phyloP scores from a whole-genome alignment of 2,113 vertebrate species.

The Montifringilla adamsi region DNA sequence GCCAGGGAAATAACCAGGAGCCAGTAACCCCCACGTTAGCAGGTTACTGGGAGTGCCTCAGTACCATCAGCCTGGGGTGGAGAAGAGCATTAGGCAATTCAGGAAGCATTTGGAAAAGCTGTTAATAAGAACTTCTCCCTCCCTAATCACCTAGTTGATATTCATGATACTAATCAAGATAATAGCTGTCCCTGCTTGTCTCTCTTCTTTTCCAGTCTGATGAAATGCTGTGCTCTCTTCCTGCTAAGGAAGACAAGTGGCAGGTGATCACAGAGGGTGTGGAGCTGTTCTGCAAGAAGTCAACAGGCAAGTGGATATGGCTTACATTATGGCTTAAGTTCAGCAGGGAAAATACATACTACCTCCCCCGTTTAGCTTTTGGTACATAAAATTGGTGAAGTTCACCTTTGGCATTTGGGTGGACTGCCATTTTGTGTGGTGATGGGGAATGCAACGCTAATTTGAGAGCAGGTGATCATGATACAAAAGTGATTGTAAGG shows the following conservation, averaged over 20 bases:
- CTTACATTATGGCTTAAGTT: not conserved
- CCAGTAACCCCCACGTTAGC: not conserved
- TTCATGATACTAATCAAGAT: not conserved
- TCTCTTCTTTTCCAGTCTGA: not conserved
- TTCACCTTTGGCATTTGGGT: not conserved
- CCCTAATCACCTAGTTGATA: not conserved
- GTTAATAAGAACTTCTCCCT: not conserved
- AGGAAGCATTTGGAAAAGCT: not conserved
- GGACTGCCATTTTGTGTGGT: not conserved
- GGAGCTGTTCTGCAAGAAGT: not conserved
- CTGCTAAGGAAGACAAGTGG: not conserved
- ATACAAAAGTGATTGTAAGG: not conserved
- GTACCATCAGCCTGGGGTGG: not conserved
- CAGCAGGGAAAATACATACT: not conserved
- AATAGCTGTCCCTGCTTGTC: not conserved
- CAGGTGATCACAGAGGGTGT: not conserved
- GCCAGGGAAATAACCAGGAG: not conserved
- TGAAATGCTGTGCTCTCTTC: not conserved
- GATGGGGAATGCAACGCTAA: not conserved
- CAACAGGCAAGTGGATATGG: not conserved
- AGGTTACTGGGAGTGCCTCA: not conserved
- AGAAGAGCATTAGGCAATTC: not conserved
- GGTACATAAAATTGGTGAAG: not conserved
- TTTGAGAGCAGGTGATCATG: not conserved
- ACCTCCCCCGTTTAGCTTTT: not conserved